Evolutionary conservation across 2,113 vertebrate genomes (phyloP).

Genomic region (zebrafish (Danio rerio)): GRCz12tu NC_133190.1:42614001-42614500

Average conservation of each 20-base stretch:
- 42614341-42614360: not conserved
- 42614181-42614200: conserved; percentile 64
- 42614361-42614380: no score
- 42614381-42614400: no score
- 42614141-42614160: conserved; percentile 71
- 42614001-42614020: conserved; percentile 45
- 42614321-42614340: not conserved
- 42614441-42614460: no score
- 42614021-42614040: conserved; percentile 39
- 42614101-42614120: conserved; percentile 59
- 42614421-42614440: no score
- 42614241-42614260: conserved; percentile 57
- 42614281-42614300: not conserved
- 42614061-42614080: conserved; percentile 44
- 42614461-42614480: no score
- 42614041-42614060: conserved; percentile 53
- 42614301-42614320: not conserved
- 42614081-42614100: conserved; percentile 39
- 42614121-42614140: conserved; percentile 69
- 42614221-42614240: conserved; percentile 47
- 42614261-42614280: conserved; percentile 27
- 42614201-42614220: conserved; percentile 65
- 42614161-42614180: conserved; percentile 74
- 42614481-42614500: no score
- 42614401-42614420: no score